Base-by-base conservation (phyloP, 2,113 vertebrate species). In the Ursus arctos region DNA sequence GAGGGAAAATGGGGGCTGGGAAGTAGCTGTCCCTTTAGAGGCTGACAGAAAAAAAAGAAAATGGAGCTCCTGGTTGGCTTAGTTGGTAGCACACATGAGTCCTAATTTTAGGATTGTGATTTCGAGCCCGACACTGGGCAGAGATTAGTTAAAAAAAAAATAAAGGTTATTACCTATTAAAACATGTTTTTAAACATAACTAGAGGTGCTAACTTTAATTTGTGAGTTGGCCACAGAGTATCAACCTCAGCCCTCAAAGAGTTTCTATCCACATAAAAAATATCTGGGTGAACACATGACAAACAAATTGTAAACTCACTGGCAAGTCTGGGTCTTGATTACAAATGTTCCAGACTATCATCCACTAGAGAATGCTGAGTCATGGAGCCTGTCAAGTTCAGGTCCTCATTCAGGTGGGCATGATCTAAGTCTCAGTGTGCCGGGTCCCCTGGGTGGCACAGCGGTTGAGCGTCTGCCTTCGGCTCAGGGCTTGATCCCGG, bases 81-180 rank as follows among this genome's bases (percentile, higher is more conserved):
- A 76, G 24, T 2, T 26, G 40, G 40, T 76, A 47, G 72, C 43
- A 43, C 24, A 47, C 13, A n/a, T n/a, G 19, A 72, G 13, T 28
- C 40, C 43, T 74, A 26, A 76, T 47, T 13, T 76, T 76, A 74
- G 72, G 13, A 4, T 76, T 43, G 13, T 76, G 24, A 28, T 19
- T 71, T 71, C 4, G 4, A 71, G 69, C 69, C 18, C 18, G 18
- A 71, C n/a, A 21, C 4, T 71, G n/a, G 69, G 9, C 69, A 40
- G 69, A 71, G n/a, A 71, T 71, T 71, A 71, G 18, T 71, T 94
- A n/a, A 92, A 88, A 57, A 98, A 67, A 24, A 57, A 47, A 76
- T 18, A 76, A 49, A 76, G 74, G 43, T 49, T 49, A 76, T 49
- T 76, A 76, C 14, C 14, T 76, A 76, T 47, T 49, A 26, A 18